Evolutionary conservation across 1,140 invertebrate genomes (phyloP).

Genomic region (Epicauta chinensis): DNA sequence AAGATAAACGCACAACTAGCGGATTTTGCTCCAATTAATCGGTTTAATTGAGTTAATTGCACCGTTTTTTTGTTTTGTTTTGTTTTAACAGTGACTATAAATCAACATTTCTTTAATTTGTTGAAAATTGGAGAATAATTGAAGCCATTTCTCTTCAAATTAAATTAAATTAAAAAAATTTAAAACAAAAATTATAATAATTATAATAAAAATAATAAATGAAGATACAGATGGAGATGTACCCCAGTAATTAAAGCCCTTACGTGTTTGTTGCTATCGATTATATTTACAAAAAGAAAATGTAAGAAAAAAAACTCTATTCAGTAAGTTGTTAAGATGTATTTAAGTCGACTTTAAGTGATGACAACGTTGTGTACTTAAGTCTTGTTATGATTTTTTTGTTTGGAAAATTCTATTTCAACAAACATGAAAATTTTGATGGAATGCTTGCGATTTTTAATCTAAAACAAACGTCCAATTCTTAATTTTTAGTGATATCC

Average conservation of each 20-base stretch:
- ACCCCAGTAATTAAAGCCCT: too few relatives aligned
- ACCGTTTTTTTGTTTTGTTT: background rate
- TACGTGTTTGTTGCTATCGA: conserved; percentile 11
- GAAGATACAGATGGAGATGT: too few relatives aligned
- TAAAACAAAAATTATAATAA: too few relatives aligned
- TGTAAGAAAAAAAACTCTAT: conserved; percentile 1
- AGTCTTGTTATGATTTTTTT: conserved; percentile 10
- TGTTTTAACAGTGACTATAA: background rate
- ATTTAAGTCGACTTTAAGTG: conserved; percentile 8
- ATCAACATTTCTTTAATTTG: conserved; percentile 8
- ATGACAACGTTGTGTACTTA: conserved; percentile 3
- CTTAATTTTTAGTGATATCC: background rate
- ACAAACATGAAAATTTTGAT: too few relatives aligned
- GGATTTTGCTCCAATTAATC: background rate
- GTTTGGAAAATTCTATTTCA: too few relatives aligned
- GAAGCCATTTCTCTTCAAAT: too few relatives aligned
- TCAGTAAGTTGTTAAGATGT: conserved; percentile 16
- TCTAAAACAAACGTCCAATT: too few relatives aligned
- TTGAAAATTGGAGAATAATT: too few relatives aligned
- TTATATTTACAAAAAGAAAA: conserved; percentile 7
- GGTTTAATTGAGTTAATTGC: background rate
- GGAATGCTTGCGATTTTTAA: too few relatives aligned
- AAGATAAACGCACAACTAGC: conserved; percentile 3
- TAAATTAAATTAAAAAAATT: too few relatives aligned
- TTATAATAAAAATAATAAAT: too few relatives aligned